Evolutionary conservation across 2,888 invertebrate genomes (phyloP).

Genomic region (Drosophila prostipennis): DNA sequence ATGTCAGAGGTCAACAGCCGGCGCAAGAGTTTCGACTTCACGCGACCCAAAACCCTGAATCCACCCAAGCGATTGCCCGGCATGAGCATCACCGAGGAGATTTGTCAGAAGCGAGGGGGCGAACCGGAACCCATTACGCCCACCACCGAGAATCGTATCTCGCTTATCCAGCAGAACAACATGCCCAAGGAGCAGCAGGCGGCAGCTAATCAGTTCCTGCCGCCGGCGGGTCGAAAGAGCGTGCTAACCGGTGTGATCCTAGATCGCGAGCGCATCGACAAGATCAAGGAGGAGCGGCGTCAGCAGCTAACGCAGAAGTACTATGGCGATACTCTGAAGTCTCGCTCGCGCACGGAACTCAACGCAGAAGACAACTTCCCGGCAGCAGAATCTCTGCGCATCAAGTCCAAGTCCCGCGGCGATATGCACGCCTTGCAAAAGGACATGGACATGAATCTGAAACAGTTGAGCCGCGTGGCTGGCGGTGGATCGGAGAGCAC

Average conservation of each 20-base stretch:
- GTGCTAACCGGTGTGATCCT: constrained; percentile 86
- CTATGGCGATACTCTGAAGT: constrained; percentile 91
- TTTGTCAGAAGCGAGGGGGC: constrained; percentile 63
- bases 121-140: constrained; percentile 84
- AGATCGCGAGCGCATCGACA: constrained; percentile 93
- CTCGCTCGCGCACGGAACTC: constrained; percentile 84
- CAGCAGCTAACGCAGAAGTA: constrained; percentile 94
- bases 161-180: constrained; percentile 86
- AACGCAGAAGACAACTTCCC: constrained; percentile 81
- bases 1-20: constrained; percentile 81
- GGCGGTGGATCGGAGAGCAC: constrained; percentile 78
- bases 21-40: constrained; percentile 87
- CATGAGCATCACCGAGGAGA: constrained; percentile 82
- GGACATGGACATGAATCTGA: constrained; percentile 82
- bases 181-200: constrained; percentile 77
- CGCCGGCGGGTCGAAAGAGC: constrained; percentile 60
- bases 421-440: constrained; percentile 82
- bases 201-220: constrained; percentile 22
- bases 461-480: constrained; percentile 70
- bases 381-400: constrained; percentile 78
- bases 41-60: constrained; percentile 86
- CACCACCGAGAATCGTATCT: constrained; percentile 87
- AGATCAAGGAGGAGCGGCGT: constrained; percentile 95
- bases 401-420: constrained; percentile 84
- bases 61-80: constrained; percentile 85